Percentiles rank a stretch among this genome's conserved stretches.
These are phyloP conservation scores for Porites cylindrica DNA, from an alignment of 92 coral and sea anemone genomes.

Conservation along the genomic window DNA sequence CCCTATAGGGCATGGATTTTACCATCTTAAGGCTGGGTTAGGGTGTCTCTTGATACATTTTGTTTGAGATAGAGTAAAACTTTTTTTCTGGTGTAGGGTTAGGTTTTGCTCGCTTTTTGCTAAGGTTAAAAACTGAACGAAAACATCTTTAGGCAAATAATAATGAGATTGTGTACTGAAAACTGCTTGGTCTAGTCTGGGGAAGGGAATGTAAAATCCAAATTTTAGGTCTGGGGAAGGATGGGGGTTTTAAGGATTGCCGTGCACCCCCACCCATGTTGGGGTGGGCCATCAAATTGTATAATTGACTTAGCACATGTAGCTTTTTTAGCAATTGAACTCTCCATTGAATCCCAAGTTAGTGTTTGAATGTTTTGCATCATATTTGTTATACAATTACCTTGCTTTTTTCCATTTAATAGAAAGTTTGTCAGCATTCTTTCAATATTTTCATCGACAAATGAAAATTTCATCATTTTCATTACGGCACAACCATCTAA, in stretches of 20 bases:
- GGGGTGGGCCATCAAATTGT: slow-evolving; percentile 52
- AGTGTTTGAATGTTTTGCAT: slow-evolving; percentile 11
- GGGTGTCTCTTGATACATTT: neutral
- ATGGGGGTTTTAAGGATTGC: neutral
- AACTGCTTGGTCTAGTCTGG: slow-evolving; percentile 4
- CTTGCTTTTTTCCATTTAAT: neutral
- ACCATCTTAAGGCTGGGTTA: neutral
- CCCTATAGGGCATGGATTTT: too few relatives aligned
- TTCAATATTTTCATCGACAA: too few relatives aligned
- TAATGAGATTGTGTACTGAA: neutral
- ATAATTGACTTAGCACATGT: slow-evolving; percentile 7
- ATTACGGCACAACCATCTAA: slow-evolving; percentile 13
- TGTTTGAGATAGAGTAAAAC: neutral
- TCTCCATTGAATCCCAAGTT: slow-evolving; percentile 10
- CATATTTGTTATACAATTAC: slow-evolving; percentile 5
- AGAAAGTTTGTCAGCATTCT: too few relatives aligned
- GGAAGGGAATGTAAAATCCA: neutral
- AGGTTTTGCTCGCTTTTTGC: neutral
- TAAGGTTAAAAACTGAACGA: neutral
- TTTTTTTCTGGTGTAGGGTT: neutral
- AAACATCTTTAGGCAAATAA: neutral
- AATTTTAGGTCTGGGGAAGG: neutral
- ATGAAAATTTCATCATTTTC: slow-evolving; percentile 34
- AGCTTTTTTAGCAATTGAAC: slow-evolving; percentile 7
- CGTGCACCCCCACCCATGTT: slow-evolving; percentile 31